A percentile compares a stretch with the other conserved stretches of the same genome.
Evolutionary conservation across 1,140 invertebrate species (phyloP).

Genomic region (Pantala flavescens): DNA sequence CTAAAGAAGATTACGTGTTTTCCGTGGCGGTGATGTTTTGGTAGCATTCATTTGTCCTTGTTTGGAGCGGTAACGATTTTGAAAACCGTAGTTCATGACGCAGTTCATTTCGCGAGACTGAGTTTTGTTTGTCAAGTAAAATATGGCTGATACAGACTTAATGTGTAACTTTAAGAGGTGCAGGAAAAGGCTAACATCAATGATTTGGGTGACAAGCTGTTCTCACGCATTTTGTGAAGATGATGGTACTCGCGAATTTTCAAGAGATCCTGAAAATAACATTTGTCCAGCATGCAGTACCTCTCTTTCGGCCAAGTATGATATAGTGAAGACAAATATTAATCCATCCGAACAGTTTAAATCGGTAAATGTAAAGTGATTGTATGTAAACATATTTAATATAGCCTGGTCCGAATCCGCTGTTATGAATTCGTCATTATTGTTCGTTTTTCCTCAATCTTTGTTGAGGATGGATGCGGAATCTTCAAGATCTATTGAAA

Average conservation of each 20-base stretch:
- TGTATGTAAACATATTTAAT: too few relatives aligned
- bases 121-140: too few relatives aligned
- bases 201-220: slow-evolving; percentile 42
- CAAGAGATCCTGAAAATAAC: slow-evolving; percentile 33
- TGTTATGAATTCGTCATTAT: too few relatives aligned
- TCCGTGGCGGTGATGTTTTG: neutral
- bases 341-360: slow-evolving; percentile 39
- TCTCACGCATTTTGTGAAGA: slow-evolving; percentile 43
- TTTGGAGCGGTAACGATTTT: neutral
- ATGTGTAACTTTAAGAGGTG: slow-evolving; percentile 42
- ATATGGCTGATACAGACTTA: slow-evolving; percentile 14
- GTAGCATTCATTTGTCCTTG: neutral
- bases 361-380: slow-evolving; percentile 18
- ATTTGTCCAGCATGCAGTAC: slow-evolving; percentile 39
- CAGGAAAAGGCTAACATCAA: slow-evolving; percentile 32
- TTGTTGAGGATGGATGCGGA: too few relatives aligned
- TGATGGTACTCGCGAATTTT: slow-evolving; percentile 39
- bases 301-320: slow-evolving; percentile 38
- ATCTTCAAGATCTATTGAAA: too few relatives aligned
- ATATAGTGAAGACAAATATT: slow-evolving; percentile 41
- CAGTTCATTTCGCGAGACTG: too few relatives aligned
- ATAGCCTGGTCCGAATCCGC: too few relatives aligned
- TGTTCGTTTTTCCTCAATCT: too few relatives aligned
- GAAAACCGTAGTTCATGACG: neutral
- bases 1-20: neutral